These are phyloP conservation scores for Muntiacus reevesi DNA, from an alignment of 2,113 vertebrate species.

Conservation along the genomic window DNA sequence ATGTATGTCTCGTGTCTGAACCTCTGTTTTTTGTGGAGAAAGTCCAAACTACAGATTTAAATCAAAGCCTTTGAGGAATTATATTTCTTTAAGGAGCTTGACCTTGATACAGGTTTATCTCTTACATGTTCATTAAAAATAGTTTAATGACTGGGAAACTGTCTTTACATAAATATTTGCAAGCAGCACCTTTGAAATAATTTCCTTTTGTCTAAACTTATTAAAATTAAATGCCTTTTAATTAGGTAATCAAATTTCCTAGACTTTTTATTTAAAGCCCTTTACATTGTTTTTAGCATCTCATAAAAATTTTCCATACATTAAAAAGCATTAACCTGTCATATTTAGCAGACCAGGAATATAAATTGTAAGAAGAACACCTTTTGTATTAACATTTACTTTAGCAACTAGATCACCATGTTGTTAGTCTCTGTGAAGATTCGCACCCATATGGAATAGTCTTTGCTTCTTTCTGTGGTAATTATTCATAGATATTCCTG, in stretches of 20 bases:
- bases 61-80: not conserved
- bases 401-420: not conserved
- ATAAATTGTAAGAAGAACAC: not conserved
- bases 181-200: not conserved
- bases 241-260: slow-evolving; percentile 21
- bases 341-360: not conserved
- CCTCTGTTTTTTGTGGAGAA: not conserved
- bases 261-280: slow-evolving; percentile 3
- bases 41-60: not conserved
- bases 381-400: not conserved
- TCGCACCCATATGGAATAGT: not conserved
- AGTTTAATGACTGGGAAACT: not conserved
- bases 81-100: not conserved
- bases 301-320: not conserved
- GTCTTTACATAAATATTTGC: not conserved
- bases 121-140: not conserved
- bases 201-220: not conserved
- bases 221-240: not conserved
- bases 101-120: not conserved
- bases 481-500: not conserved
- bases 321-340: not conserved
- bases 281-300: not conserved
- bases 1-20: not conserved
- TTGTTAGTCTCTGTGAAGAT: not conserved
- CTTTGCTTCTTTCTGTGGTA: not conserved